Base-by-base conservation (phyloP, 2,888 invertebrate species). In the Drosophila acutilabella region DNA sequence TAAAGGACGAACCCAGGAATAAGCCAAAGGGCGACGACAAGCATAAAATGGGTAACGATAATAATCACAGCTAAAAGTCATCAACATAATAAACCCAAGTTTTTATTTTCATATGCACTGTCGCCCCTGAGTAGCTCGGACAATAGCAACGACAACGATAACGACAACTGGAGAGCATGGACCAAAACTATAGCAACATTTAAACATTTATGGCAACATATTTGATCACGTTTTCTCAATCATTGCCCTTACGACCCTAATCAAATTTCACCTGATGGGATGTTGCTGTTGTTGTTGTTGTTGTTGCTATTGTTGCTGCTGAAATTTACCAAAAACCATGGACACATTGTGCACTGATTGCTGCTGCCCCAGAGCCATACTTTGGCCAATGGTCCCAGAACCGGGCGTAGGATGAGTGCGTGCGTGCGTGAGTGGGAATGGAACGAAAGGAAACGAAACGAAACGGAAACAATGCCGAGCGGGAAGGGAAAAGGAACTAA, bases 181-280 rank as follows among this genome's bases (percentile, higher is more conserved):
- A 61, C 53, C 62, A 64, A 79, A 70, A 78, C 86, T 80, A 75
- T 70, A 69, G 81, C 78, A 80, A 78, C 87, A 87, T 87, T 86
- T 86, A 88, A 87, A 83, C 86, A 82, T 81, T 86, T 86, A 88
- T 82, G 79, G 82, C 82, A 86, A 86, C 86, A 86, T 86, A 88
- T 87, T 87, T 87, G 86, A 88, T 89, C 90, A 90, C 90, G 91
- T 90, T 89, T 90, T 89, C 83, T 86, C 90, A 90, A 90, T 90
- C 87, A 89, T 83, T 83, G 88, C 80, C 80, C 86, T 89, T 89
- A 90, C 88, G 91, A 90, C 91, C 90, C 90, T 90, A 88, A 90
- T 90, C 90, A 90, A 90, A 90, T 89, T 89, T 89, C 90, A 90
- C 90, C 90, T 90, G 90, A 90, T 90, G 90, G 85, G 81, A 81